A percentile compares a stretch with the other conserved stretches of the same genome.
Evolutionary conservation across 1,140 invertebrate species (phyloP).

Genomic region (Bradynema listronoti): DNA sequence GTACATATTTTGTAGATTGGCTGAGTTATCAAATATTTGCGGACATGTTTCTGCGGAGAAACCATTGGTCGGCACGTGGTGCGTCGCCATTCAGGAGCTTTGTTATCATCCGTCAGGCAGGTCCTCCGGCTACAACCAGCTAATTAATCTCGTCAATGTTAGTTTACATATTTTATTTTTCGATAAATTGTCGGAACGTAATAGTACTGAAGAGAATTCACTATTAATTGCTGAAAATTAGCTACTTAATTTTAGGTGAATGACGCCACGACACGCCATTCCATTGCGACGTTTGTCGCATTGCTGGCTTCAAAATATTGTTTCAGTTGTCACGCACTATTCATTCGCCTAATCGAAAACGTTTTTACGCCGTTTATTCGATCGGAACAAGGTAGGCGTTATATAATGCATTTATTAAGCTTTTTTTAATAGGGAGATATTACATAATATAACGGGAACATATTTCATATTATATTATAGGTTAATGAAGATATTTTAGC

Average conservation of each 20-base stretch:
- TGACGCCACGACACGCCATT: constrained; percentile 32
- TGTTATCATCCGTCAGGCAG: constrained; percentile 21
- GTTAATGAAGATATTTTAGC: too few species aligned
- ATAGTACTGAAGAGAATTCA: too few species aligned
- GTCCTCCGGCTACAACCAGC: constrained; percentile 21
- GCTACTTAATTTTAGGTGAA: constrained; percentile 30
- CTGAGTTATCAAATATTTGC: constrained; percentile 44
- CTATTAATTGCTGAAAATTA: too few species aligned
- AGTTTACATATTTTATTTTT: not conserved
- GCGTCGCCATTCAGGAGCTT: constrained; percentile 38
- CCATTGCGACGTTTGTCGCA: constrained; percentile 38
- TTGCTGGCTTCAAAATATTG: constrained; percentile 49
- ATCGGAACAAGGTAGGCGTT: constrained; percentile 7
- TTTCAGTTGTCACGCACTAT: constrained; percentile 35
- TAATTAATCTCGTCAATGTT: constrained; percentile 33
- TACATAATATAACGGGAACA: too few species aligned
- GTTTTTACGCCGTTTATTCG: constrained; percentile 34
- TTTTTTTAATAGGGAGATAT: too few species aligned
- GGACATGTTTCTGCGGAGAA: constrained; percentile 60
- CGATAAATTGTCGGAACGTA: too few species aligned
- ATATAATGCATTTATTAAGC: not conserved
- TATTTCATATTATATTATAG: too few species aligned
- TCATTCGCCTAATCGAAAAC: constrained; percentile 35
- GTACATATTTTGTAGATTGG: constrained; percentile 31
- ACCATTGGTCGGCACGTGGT: constrained; percentile 29